Evolutionary conservation across 2,888 invertebrate genomes (phyloP), one percentile per base, ranked within the genome.

Genomic region (Coleophora deauratella): DNA sequence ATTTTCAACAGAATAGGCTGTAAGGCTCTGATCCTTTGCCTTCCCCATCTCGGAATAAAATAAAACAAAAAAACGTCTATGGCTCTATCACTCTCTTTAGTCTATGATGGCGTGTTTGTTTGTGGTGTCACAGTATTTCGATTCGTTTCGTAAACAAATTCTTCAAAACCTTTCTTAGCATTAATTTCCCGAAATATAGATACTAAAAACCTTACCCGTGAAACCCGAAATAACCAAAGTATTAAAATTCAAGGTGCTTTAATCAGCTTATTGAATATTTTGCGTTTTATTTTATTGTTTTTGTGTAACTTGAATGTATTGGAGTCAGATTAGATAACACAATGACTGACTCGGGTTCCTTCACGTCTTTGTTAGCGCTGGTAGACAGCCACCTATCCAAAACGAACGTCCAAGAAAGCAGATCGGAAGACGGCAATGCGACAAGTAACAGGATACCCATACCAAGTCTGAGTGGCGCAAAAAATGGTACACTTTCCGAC

Each of bases 311-410:
- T 28, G 28, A n/a, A 10, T 31, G 31, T n/a, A 31, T 31, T 31
- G 10, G 31, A 4, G 33, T n/a, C 7, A 33, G 4, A 21, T 35
- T 21, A 35, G 35, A 35, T 35, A 35, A 15, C 42, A 68, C 55
- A 28, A 79, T 79, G 79, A 57, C 58, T 9, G 79, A 81, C 30
- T 71, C 75, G 10, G 60, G 65, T 49, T 72, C 70, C 1, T 79
- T 72, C 57, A 55, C 80, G 1, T 81, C 81, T 9, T 52, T 82
- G 33, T 60, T 77, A 52, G 76, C 71, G 12, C 54, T 81, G 37
- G 78, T 80, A 21, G 75, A 79, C 37, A 78, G 68, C 46, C 81
- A 82, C 46, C 55, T 81, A n/a, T 81, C 81, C 0, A 74, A 72
- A 44, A 69, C 69, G 1, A 74, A 65, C 44, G 46, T 76, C 28